Base-by-base conservation (phyloP, 1,140 invertebrate genomes). In the Sminthurides bifidus region DNA sequence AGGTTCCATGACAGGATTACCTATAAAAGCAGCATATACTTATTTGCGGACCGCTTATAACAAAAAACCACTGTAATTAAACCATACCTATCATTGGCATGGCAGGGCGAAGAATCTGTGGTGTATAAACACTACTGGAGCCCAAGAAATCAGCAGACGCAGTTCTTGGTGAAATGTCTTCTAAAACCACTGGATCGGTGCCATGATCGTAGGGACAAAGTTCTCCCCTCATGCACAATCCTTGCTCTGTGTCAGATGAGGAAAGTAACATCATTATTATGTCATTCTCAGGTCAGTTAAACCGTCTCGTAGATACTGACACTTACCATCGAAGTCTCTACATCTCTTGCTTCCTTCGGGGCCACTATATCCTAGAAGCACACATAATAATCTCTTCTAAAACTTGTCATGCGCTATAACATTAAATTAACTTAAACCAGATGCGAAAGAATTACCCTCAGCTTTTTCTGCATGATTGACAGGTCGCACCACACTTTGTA, bases 191-290 rank as follows among this genome's bases (percentile, higher is more conserved):
- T 1, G 92, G 92, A 73, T 96, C 92, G 3, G 79, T 78, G 15
- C 93, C 92, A 73, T 97, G 92, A 74, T 96, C 92, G 76, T 81
- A 97, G 17, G 86, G 89, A 72, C 93, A 97, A 43, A 91, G 77
- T 72, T 96, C 92, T 8, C 92, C 92, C 27, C 87, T 76, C 80
- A 95, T 90, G 70, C 93, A 97, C 68, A 87, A 94, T 2, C 92
- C 92, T 71, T 89, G 90, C 72, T 92, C 88, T 85, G 70, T 29
- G 66, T 66, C 61, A 46, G 35, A 30, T 48, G 54, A 33, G 5
- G n/a, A 51, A 48, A 38, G 26, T 15, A n/a, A 31, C 17, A 40
- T 40, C 27, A 17, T 30, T 21, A 35, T 3, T 14, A 33, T 1
- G 0, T 19, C 33, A 19, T 31, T 12, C 10, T 30, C 17, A 31